Conservation (phyloP, 2,113 vertebrate genomes). For the Leuciscus idus region DNA sequence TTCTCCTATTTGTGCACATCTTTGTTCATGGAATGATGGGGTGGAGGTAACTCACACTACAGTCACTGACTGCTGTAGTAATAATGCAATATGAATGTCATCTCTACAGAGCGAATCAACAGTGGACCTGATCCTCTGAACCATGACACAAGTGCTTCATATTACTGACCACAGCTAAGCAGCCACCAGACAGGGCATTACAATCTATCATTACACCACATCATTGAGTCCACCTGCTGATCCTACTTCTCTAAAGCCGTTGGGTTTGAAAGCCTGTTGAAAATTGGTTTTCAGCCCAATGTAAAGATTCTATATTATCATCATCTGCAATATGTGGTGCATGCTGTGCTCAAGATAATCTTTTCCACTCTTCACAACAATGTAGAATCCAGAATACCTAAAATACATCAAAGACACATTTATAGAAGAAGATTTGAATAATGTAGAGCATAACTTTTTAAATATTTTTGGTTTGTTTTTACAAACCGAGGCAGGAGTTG, state of each 20-base stretch:
- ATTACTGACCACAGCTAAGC: conserved; percentile 34
- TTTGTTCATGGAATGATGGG: conserved; percentile 31
- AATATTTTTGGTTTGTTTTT: conserved; percentile 1
- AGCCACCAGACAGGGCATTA: conserved; percentile 14
- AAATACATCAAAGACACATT: neutral
- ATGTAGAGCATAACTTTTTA: neutral
- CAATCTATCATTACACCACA: conserved; percentile 32
- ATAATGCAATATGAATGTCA: conserved; percentile 52
- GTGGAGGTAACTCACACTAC: conserved; percentile 23
- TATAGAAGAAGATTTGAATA: neutral
- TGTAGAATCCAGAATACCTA: neutral
- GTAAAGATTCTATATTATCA: conserved; percentile 16
- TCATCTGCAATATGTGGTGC: neutral
- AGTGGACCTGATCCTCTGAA: conserved; percentile 7
- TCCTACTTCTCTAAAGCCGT: conserved; percentile 26
- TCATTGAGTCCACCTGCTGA: conserved; percentile 32
- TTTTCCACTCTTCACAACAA: neutral
- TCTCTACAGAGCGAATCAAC: conserved; percentile 37
- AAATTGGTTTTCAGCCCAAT: conserved; percentile 17
- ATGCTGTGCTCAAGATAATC: conserved; percentile 14
- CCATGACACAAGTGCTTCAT: conserved; percentile 31
- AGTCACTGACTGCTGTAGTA: conserved; percentile 30
- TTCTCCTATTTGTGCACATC: neutral
- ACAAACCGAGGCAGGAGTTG: neutral
- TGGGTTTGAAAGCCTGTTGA: neutral